Base-by-base conservation (phyloP, 2,113 vertebrate species). In the Cochlearius cochlearius region DNA sequence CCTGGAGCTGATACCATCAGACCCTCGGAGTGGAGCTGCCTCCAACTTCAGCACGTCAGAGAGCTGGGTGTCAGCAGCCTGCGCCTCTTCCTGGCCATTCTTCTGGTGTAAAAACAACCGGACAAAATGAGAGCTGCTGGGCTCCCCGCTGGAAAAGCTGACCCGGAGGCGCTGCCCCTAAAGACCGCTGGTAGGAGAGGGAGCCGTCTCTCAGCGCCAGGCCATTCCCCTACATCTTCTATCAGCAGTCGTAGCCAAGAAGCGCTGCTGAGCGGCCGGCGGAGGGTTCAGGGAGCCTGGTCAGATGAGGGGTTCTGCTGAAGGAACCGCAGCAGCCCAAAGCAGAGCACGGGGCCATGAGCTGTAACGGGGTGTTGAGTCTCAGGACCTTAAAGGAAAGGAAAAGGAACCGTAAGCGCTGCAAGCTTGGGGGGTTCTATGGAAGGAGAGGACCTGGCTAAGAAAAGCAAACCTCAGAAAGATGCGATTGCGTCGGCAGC, bases 1-100 rank as follows among this genome's bases (percentile, higher is more conserved):
- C 90, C 93, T 56, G 62, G 79, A 60, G 92, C 73, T 88, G 92
- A 95, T 95, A 93, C 71, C 52, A 76, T 92, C 94, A 95, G 93
- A 95, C 21, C 91, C 91, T 91, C 73, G 43, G 75, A 91, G 87
- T 41, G 90, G 85, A 95, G 45, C 94, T 85, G 17, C 67, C 89
- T 94, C 67, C 78, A 80, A 41, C 91, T 93, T 89, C 64, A 75
- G 88, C 85, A 66, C 77, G 83, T 91, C 86, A 94, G 74, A 85
- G 71, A 77, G 66, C 82, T 60, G 86, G 74, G 77, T 92, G 86
- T 90, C 78, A 89, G 92, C 89, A 92, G 81, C 78, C 81, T 64
- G 43, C 2, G 1, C 62, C 49, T 91, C 59, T 73, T 79, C 58
- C 23, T 10, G 9, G 66, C 23, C 63, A 19, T 50, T 74, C 29